Conservation (phyloP, 92 coral and sea anemone genomes). For the Anthopleura xanthogrammica region DNA sequence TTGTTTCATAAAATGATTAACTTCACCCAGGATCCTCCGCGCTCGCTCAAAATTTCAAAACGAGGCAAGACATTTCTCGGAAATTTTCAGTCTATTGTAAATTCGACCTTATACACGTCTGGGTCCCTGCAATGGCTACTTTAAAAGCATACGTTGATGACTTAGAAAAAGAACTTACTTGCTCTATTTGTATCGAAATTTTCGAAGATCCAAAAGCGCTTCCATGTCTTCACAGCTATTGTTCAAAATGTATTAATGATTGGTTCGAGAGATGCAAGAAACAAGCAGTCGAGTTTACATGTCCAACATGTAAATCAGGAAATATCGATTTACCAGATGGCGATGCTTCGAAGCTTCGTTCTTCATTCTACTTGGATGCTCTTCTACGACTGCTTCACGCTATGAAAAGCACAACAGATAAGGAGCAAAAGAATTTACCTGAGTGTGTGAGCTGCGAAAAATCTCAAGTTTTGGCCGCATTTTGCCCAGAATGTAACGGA, state of each 20-base stretch:
- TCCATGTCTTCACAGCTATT: constrained; percentile 17
- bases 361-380: constrained; percentile 12
- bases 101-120: neutral
- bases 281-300: neutral
- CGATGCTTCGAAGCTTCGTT: constrained; percentile 18
- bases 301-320: constrained; percentile 8
- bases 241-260: neutral
- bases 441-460: neutral
- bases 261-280: constrained; percentile 8
- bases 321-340: neutral
- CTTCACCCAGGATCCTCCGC: no score
- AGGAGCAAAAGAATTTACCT: neutral
- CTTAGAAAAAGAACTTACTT: constrained; percentile 12
- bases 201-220: constrained; percentile 15
- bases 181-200: constrained; percentile 16
- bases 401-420: neutral
- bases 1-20: no score
- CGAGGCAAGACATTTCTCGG: neutral
- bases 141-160: constrained; percentile 1
- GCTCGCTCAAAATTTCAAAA: neutral
- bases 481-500: constrained; percentile 26
- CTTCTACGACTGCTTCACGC: constrained; percentile 12
- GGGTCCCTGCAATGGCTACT: neutral
- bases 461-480: neutral
- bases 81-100: neutral